Base-by-base conservation (phyloP, 2,888 invertebrate genomes). In the Euclidia mi region DNA sequence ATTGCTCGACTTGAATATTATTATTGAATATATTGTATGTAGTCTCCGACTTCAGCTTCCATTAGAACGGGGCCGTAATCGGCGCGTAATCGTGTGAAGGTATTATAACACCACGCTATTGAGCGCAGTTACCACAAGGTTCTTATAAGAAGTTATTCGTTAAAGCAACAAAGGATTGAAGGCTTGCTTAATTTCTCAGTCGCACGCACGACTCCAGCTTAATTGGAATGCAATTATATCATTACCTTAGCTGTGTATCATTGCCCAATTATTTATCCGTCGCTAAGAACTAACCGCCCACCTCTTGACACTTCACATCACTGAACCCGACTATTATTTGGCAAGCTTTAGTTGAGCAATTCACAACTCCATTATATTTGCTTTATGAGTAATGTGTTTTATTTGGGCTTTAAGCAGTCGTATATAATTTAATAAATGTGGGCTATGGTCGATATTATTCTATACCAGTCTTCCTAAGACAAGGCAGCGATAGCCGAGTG, bases 101-200 rank as follows among this genome's bases (percentile, higher is more conserved):
- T 84, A 87, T 86, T 84, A 88, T 87, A 82, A 80, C 81, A 84
- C 81, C 76, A 79, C 78, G 79, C 84, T 88, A 87, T 89, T 90
- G 87, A 89, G 81, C 84, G 77, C 79, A 78, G 87, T 81, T 81
- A 83, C 83, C 78, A 80, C 93, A 92, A 94, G 92, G 92, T 90
- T 91, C 84, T 85, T 84, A 78, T 82, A 85, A 87, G 87, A 87
- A 88, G 79, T 86, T 84, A 90, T 89, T 86, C 81, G 85, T 87
- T 86, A 82, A 79, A 83, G 82, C 78, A 89, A 92, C 91, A 91
- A 92, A 92, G 91, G 88, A 87, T 88, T 88, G 87, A 87, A 89
- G 86, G 86, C 85, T 91, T 89, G 86, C 87, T 89, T 89, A 88
- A 92, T 90, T 89, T 92, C 89, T 87, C 87, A 92, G 87, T 89